Evolutionary conservation across 1,140 invertebrate species (phyloP), one percentile per base, ranked within the genome.

Genomic region (Vanessa tameamea): DNA sequence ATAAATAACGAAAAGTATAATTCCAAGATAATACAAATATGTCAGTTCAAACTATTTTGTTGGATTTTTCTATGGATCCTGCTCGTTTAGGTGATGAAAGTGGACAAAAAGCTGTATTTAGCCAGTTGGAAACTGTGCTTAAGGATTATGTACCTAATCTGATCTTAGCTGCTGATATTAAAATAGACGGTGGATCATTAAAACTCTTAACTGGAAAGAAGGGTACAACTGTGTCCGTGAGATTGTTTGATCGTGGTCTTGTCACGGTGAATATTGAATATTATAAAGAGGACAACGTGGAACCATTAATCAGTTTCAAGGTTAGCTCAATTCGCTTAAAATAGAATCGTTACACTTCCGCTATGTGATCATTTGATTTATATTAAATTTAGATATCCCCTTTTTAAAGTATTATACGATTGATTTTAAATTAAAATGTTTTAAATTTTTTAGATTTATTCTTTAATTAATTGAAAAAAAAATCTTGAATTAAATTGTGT

Each of bases 251-350:
- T 20, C 95, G 96, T 82, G 96, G 96, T 50, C 89, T 97, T 51
- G 93, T 97, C 57, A 97, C 96, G 31, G 87, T 97, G 78, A 97
- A 97, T 87, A 95, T 97, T 85, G 96, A 97, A 87, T 97, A 96
- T 93, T 97, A 95, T 83, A 95, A 96, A 84, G 94, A 94, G 50
- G 96, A 96, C 57, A 94, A 94, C 71, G 95, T 96, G 80, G 95
- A 96, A 76, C 95, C 95, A 47, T 82, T 96, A 64, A 93, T 97
- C 73, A 94, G 92, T 77, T 95, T 95, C 88, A 96, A 97, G 95
- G 96, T 97, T 95, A 93, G 86, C 72, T 73, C 66, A 79, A 74
- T 80, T 82, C 69, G 73, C 57, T 55, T 74, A 73, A 73, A 80
- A 79, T 82, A 79, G 64, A 69, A 31, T 12, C 43, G 37, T 16